A percentile compares a stretch with the other conserved stretches of the same genome.
phyloP scores from a whole-genome alignment of 2,888 invertebrate species.

The Harpagoxenus sublaevis region DNA sequence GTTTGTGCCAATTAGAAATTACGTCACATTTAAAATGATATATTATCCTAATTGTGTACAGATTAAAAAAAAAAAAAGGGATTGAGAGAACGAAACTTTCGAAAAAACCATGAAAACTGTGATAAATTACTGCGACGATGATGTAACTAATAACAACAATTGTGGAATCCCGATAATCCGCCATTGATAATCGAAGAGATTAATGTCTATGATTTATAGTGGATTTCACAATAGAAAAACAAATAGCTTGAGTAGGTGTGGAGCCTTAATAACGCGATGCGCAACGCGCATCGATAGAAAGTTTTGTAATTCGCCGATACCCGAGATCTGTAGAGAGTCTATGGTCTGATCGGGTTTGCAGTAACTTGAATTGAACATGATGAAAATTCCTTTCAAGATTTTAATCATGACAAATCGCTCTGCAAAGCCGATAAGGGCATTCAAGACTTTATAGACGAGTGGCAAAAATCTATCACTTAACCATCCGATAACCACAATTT shows the following conservation, averaged over 20 bases:
- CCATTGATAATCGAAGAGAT: conserved; percentile 7
- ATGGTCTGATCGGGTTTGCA: conserved; percentile 65
- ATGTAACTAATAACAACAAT: neutral
- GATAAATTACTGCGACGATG: neutral
- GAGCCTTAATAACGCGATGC: conserved; percentile 48
- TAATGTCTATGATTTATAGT: neutral
- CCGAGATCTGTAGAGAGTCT: conserved; percentile 42
- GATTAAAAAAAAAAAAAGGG: too few relatives aligned
- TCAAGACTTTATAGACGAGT: conserved; percentile 31
- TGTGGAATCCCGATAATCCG: neutral
- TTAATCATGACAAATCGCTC: conserved; percentile 65
- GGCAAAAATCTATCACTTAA: conserved; percentile 27
- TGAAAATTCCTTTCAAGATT: conserved; percentile 62
- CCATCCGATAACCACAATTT: conserved; percentile 29
- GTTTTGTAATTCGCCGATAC: conserved; percentile 62
- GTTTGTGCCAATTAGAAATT: neutral
- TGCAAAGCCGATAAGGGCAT: conserved; percentile 15
- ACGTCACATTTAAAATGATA: neutral
- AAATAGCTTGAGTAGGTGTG: conserved; percentile 41
- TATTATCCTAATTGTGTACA: neutral
- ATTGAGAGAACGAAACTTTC: neutral
- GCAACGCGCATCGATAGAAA: conserved; percentile 54
- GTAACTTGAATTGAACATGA: conserved; percentile 57
- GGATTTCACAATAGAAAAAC: conserved; percentile 15
- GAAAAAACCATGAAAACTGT: neutral